phyloP scores from a whole-genome alignment of 2,113 vertebrate species.

The Eudorcas thomsonii region DNA sequence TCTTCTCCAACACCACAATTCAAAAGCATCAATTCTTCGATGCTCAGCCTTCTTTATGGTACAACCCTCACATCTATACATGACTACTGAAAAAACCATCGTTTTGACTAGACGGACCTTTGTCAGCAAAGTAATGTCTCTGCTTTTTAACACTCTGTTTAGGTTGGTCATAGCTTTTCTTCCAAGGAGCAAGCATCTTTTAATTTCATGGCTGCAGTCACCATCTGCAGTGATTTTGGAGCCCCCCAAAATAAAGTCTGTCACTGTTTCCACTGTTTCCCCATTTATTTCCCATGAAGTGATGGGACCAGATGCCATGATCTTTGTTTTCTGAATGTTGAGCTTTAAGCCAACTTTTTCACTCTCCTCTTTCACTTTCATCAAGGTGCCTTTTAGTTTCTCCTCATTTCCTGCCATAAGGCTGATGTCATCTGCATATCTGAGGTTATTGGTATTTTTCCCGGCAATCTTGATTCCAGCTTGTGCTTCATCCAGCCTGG shows the following conservation, averaged over 20 bases:
- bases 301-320: neutral
- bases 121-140: neutral
- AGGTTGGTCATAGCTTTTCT: neutral
- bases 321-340: neutral
- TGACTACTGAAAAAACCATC: neutral
- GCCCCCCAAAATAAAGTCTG: neutral
- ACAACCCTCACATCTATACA: neutral
- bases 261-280: neutral
- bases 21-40: neutral
- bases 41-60: neutral
- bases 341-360: neutral
- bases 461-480: neutral
- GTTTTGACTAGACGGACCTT: neutral
- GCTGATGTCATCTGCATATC: neutral
- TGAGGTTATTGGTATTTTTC: neutral
- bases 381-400: neutral
- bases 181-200: neutral
- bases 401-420: neutral
- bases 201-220: neutral
- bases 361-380: neutral
- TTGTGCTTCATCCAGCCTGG: neutral
- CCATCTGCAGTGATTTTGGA: neutral
- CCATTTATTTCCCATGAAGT: neutral
- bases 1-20: too few species aligned
- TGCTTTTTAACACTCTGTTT: neutral